Percentiles rank a stretch among this genome's conserved stretches.
These are phyloP conservation scores for Formica exsecta DNA, from an alignment of 1,140 invertebrate genomes.

Conservation along the genomic window DNA sequence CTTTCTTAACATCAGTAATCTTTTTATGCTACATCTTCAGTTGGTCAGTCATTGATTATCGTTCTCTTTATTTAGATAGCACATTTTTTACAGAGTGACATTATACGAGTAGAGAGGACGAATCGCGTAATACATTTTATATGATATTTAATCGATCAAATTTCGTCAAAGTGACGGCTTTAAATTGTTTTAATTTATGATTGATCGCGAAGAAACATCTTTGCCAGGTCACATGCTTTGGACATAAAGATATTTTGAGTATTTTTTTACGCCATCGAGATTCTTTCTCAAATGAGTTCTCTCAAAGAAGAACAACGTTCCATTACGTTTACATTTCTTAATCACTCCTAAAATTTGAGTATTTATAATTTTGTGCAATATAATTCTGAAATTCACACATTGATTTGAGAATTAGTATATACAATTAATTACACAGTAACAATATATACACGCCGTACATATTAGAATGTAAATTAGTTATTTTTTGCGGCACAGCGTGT, in stretches of 20 bases:
- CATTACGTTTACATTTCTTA: slow-evolving; percentile 3
- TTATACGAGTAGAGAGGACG: slow-evolving; percentile 20
- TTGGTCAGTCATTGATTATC: slow-evolving; percentile 10
- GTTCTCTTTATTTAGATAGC: slow-evolving; percentile 32
- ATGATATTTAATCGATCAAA: neutral
- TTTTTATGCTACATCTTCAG: neutral
- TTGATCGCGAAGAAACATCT: slow-evolving; percentile 3
- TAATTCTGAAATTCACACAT: slow-evolving; percentile 1
- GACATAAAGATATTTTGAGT: slow-evolving; percentile 8
- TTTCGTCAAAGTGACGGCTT: slow-evolving; percentile 10
- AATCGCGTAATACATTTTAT: slow-evolving; percentile 13
- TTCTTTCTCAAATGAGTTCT: neutral
- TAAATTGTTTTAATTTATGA: neutral
- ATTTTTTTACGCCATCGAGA: neutral
- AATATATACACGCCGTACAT: slow-evolving; percentile 30
- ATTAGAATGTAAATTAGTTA: slow-evolving; percentile 13
- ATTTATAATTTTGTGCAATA: slow-evolving; percentile 13
- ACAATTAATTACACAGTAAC: slow-evolving; percentile 55
- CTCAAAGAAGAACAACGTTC: neutral
- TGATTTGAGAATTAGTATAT: slow-evolving; percentile 47
- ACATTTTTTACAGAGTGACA: slow-evolving; percentile 53
- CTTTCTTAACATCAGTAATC: neutral
- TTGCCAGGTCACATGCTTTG: neutral
- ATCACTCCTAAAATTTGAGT: neutral
- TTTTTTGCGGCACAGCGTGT: neutral